These are phyloP conservation scores for Arnoldichthys spilopterus DNA, from an alignment of 2,797 vertebrate species.

Conservation along the genomic window DNA sequence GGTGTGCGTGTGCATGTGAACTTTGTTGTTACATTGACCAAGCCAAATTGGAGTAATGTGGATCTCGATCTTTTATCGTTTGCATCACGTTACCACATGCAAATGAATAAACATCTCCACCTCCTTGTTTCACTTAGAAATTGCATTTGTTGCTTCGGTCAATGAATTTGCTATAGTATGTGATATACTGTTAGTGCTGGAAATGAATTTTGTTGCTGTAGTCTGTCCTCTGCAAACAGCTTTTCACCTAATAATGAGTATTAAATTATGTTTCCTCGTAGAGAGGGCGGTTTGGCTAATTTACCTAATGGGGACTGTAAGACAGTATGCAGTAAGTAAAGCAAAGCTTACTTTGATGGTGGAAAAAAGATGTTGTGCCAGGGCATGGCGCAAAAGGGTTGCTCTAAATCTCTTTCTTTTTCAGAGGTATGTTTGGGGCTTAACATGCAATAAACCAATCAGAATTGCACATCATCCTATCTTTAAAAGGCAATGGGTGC, in stretches of 20 bases:
- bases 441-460: no score
- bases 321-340: constrained; percentile 34
- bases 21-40: constrained; percentile 80
- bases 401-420: no score
- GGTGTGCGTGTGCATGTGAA: constrained; percentile 72
- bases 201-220: constrained; percentile 60
- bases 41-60: constrained; percentile 83
- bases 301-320: constrained; percentile 28
- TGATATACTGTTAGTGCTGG: constrained; percentile 67
- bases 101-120: constrained; percentile 76
- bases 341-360: no score
- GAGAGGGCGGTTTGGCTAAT: constrained; percentile 14
- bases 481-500: no score
- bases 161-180: constrained; percentile 66
- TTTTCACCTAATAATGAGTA: constrained; percentile 50
- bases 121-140: constrained; percentile 70
- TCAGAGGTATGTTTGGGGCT: no score
- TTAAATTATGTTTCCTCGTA: constrained; percentile 12
- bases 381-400: no score
- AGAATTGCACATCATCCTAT: no score
- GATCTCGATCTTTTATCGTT: constrained; percentile 78
- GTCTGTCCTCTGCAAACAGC: constrained; percentile 49
- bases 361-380: neutral
- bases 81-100: constrained; percentile 70
- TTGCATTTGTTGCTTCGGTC: constrained; percentile 72